Conservation (phyloP, 2,888 invertebrate species). For the Linyphia triangularis region DNA sequence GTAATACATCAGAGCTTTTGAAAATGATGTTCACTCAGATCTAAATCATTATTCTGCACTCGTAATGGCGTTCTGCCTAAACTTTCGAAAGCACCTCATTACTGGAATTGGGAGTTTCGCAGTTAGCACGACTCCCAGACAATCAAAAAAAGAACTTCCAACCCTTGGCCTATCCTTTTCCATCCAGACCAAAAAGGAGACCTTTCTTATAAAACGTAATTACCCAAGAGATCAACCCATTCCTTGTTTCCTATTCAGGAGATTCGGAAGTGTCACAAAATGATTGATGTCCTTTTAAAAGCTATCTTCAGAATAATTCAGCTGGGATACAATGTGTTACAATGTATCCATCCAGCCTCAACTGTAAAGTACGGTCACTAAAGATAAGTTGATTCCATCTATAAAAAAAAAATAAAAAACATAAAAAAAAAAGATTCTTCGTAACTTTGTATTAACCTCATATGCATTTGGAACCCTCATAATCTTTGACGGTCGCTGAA, state of each 20-base stretch:
- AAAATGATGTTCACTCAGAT: background rate
- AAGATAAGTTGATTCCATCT: background rate
- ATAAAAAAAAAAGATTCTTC: background rate
- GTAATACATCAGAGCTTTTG: too few species aligned
- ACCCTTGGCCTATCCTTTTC: background rate
- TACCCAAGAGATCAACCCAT: constrained; percentile 1
- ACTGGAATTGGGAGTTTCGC: constrained; percentile 5
- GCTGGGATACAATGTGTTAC: constrained; percentile 19
- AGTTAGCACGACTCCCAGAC: background rate
- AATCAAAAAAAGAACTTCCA: background rate
- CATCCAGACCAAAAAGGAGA: background rate
- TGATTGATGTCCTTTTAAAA: constrained; percentile 50
- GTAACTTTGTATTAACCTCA: constrained; percentile 34
- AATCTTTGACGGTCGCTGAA: background rate
- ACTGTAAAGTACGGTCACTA: background rate
- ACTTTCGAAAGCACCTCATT: background rate
- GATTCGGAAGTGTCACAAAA: constrained; percentile 14
- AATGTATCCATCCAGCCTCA: background rate
- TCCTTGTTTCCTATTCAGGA: background rate
- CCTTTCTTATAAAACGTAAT: constrained; percentile 23
- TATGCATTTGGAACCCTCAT: background rate
- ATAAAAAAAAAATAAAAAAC: background rate
- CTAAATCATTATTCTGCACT: background rate
- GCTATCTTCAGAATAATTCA: constrained; percentile 21
- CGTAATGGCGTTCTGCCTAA: background rate